These are phyloP conservation scores for Zoanthus sociatus DNA, from an alignment of 92 coral and sea anemone species.

Conservation along the genomic window DNA sequence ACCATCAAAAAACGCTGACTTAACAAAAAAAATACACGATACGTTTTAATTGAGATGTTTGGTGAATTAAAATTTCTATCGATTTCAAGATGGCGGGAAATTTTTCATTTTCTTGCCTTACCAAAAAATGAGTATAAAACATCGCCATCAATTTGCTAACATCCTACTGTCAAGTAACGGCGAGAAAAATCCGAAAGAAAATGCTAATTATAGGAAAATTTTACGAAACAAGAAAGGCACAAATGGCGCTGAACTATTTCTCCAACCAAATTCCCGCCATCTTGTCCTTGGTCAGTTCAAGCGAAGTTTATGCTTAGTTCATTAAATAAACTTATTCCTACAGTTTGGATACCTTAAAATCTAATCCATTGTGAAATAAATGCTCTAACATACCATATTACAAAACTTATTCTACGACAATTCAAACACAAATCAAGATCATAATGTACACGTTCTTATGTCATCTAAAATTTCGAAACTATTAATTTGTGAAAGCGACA, in stretches of 20 bases:
- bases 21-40: not conserved
- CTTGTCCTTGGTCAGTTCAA: not conserved
- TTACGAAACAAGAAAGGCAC: not conserved
- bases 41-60: not conserved
- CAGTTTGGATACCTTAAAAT: too few species aligned
- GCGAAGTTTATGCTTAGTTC: not conserved
- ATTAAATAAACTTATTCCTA: not conserved
- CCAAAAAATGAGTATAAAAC: too few species aligned
- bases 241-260: not conserved
- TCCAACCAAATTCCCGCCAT: constrained; percentile 21
- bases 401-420: too few species aligned
- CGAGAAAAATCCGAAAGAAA: not conserved
- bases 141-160: not conserved
- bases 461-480: too few species aligned
- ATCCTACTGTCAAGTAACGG: not conserved
- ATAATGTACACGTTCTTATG: too few species aligned
- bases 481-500: too few species aligned
- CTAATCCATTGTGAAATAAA: too few species aligned
- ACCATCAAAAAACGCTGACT: not conserved
- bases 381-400: too few species aligned
- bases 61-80: not conserved
- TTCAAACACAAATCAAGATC: too few species aligned
- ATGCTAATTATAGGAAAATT: not conserved
- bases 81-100: constrained; percentile 37
- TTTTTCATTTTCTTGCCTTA: constrained; percentile 1